Evolutionary conservation across 2,888 invertebrate genomes (phyloP).

Genomic region (Ctena decussata): DNA sequence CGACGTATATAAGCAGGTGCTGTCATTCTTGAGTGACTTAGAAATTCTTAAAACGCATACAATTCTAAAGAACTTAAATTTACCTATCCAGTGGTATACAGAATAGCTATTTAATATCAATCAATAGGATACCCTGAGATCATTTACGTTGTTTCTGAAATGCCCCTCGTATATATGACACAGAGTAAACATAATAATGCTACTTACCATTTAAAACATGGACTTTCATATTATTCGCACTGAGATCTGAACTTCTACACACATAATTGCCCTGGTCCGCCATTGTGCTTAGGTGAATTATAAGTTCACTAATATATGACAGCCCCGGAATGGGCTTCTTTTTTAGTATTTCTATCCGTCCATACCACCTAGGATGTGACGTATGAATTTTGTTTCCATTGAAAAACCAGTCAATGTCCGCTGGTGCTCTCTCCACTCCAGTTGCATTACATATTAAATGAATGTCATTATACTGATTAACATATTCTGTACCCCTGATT

Average conservation of each 20-base stretch:
- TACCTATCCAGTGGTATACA: too few relatives aligned
- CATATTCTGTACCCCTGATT: conserved; percentile 73
- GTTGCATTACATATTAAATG: conserved; percentile 78
- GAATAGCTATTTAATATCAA: too few relatives aligned
- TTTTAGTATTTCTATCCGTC: conserved; percentile 55
- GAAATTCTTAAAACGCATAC: too few relatives aligned
- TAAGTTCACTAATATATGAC: conserved; percentile 66
- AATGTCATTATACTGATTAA: conserved; percentile 72
- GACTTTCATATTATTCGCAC: conserved; percentile 67
- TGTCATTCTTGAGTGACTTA: too few relatives aligned
- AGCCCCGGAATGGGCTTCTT: conserved; percentile 56
- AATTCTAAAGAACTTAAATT: too few relatives aligned
- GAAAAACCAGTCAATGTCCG: conserved; percentile 79
- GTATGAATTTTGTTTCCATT: conserved; percentile 69
- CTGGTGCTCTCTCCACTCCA: conserved; percentile 75
- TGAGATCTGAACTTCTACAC: conserved; percentile 69
- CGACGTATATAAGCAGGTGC: too few relatives aligned
- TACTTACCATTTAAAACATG: conserved; percentile 72
- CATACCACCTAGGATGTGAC: conserved; percentile 58
- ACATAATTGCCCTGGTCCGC: conserved; percentile 68
- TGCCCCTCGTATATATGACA: too few relatives aligned
- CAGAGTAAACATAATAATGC: too few relatives aligned
- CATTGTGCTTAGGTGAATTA: conserved; percentile 59
- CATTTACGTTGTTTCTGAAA: too few relatives aligned
- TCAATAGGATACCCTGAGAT: too few relatives aligned